These are phyloP conservation scores for Synchiropus splendidus DNA, from an alignment of 2,113 vertebrate species.

Conservation along the genomic window DNA sequence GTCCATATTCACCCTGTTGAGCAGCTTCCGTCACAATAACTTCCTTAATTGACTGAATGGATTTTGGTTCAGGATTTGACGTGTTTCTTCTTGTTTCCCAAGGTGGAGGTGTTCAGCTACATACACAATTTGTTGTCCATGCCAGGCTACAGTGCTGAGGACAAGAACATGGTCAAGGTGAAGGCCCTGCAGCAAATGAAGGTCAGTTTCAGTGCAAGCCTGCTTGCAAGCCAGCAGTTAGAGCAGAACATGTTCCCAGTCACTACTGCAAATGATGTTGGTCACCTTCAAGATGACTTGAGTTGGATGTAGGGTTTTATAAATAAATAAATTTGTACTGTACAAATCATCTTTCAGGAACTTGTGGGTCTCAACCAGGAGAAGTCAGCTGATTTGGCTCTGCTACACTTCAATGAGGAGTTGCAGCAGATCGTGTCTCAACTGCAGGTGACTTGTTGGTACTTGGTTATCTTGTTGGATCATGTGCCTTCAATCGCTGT, in stretches of 20 bases:
- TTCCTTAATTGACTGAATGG: no score
- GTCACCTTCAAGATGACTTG: no score
- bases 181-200: constrained; percentile 78
- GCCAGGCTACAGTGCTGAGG: constrained; percentile 81
- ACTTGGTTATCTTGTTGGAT: neutral
- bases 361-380: constrained; percentile 75
- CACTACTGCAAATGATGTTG: no score
- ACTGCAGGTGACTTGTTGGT: constrained; percentile 68
- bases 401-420: constrained; percentile 77
- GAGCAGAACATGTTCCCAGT: no score
- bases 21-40: no score
- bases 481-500: neutral
- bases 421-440: constrained; percentile 73
- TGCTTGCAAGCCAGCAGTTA: no score
- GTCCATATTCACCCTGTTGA: no score
- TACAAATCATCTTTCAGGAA: no score
- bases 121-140: constrained; percentile 92
- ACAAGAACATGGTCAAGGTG: constrained; percentile 78
- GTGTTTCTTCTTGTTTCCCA: no score
- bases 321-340: no score
- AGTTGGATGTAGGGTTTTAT: no score
- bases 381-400: constrained; percentile 85
- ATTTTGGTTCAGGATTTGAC: neutral
- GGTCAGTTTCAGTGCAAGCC: constrained; percentile 56
- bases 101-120: constrained; percentile 91